Evolutionary conservation across 2,113 vertebrate species (phyloP).

Genomic region (Turnix velox): DNA sequence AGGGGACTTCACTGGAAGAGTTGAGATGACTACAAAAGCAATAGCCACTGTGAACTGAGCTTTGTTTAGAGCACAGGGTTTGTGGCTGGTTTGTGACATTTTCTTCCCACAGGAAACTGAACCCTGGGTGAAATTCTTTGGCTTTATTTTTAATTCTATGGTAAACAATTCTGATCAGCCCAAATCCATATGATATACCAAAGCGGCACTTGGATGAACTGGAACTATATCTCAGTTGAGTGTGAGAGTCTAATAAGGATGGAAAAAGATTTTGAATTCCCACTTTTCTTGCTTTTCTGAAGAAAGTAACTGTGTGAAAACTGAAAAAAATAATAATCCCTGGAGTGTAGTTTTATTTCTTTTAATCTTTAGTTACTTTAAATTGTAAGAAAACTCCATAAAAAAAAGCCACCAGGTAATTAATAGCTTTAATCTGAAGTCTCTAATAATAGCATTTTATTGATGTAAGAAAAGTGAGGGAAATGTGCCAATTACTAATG

Average conservation of each 20-base stretch:
- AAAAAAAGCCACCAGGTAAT: background rate
- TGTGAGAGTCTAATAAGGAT: background rate
- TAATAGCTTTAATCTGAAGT: background rate
- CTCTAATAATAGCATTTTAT: background rate
- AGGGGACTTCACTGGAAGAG: background rate
- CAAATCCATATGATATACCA: background rate
- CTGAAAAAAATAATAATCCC: background rate
- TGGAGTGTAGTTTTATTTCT: background rate
- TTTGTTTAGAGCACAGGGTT: background rate
- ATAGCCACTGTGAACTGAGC: background rate
- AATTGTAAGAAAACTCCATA: background rate
- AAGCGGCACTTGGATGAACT: background rate
- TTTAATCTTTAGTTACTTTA: background rate
- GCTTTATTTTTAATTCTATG: background rate
- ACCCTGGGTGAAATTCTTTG: background rate
- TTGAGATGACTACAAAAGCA: background rate
- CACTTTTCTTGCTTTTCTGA: background rate
- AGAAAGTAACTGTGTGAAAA: background rate
- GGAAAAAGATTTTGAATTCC: background rate
- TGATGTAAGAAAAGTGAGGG: background rate
- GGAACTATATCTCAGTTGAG: background rate
- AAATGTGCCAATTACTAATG: background rate
- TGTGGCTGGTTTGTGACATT: background rate
- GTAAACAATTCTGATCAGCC: fast-evolving
- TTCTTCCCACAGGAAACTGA: background rate